Conservation (phyloP, 2,797 vertebrate species). For the Aotus griseimembra region DNA sequence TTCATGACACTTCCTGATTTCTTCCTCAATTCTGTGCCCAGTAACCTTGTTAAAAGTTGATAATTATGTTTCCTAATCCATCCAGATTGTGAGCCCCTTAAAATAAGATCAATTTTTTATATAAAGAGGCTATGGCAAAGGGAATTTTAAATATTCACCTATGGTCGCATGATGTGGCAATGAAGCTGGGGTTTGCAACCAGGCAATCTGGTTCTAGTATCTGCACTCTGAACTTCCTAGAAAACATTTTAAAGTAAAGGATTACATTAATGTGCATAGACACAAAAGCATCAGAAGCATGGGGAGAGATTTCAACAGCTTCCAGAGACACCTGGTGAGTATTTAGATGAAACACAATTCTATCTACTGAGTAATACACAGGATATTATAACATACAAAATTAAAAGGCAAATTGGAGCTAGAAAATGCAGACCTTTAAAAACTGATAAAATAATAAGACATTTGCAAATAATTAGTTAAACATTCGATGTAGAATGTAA, state of each 20-base stretch:
- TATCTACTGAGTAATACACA: not conserved
- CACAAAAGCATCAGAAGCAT: not conserved
- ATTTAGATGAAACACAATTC: not conserved
- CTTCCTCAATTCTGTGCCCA: not conserved
- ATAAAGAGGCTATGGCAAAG: not conserved
- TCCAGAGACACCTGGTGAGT: not conserved
- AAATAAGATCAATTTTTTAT: not conserved
- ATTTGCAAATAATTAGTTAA: constrained; percentile 2
- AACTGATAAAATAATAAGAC: not conserved
- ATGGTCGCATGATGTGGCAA: not conserved
- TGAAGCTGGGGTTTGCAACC: not conserved
- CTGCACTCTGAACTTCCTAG: not conserved
- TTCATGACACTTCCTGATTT: not conserved
- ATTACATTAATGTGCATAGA: not conserved
- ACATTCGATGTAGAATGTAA: not conserved
- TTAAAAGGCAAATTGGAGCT: not conserved
- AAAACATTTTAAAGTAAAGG: not conserved
- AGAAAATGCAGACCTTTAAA: not conserved
- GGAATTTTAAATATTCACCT: not conserved
- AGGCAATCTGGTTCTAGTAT: not conserved
- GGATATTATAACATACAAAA: not conserved
- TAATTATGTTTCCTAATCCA: not conserved
- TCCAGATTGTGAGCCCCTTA: not conserved
- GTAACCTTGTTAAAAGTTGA: not conserved
- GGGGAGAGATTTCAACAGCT: not conserved